phyloP scores from a whole-genome alignment of 2,888 invertebrate species.

The Sarcophaga carnaria region DNA sequence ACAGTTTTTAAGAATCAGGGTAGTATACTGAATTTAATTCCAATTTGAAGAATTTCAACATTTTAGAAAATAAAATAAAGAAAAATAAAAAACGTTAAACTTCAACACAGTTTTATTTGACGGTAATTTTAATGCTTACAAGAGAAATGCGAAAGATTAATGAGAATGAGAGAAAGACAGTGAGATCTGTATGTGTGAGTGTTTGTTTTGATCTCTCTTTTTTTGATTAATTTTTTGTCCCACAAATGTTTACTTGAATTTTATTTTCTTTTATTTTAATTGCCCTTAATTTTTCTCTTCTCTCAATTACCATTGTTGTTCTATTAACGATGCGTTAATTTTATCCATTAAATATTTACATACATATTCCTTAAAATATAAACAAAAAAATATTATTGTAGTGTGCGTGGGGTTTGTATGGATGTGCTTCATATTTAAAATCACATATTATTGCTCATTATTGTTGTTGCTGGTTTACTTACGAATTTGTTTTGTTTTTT shows the following conservation, averaged over 20 bases:
- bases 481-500: background rate
- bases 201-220: background rate
- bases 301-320: constrained; percentile 8
- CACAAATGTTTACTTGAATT: background rate
- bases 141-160: too few species aligned
- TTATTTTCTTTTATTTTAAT: constrained; percentile 32
- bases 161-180: too few species aligned
- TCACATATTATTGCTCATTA: background rate
- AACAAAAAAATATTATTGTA: background rate
- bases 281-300: constrained; percentile 34
- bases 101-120: too few species aligned
- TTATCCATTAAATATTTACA: constrained; percentile 36
- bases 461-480: constrained; percentile 2
- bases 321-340: constrained; percentile 44
- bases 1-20: too few species aligned
- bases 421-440: background rate
- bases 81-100: too few species aligned
- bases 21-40: too few species aligned
- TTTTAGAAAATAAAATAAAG: too few species aligned
- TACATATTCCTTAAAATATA: background rate
- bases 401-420: background rate
- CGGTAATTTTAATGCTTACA: too few species aligned
- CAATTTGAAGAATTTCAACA: too few species aligned
- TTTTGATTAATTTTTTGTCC: background rate
- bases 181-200: background rate